phyloP scores from a whole-genome alignment of 2,113 vertebrate genomes.

The Etia nguti region DNA sequence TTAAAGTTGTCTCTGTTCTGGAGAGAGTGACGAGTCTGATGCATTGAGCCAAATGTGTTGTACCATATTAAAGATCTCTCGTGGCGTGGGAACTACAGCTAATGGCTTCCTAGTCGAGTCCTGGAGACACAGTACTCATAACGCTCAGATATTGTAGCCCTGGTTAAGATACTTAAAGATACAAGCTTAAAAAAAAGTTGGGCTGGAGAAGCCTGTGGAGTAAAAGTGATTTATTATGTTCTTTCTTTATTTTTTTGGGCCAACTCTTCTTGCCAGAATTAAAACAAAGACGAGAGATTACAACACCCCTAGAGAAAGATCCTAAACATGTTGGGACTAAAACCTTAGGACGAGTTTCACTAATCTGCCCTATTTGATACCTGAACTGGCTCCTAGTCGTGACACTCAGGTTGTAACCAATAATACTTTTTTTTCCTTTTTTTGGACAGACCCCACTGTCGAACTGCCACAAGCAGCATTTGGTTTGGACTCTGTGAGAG shows the following conservation, averaged over 20 bases:
- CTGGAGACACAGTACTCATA: conserved; percentile 40
- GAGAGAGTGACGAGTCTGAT: conserved; percentile 52
- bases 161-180: not conserved
- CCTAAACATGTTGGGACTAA: not conserved
- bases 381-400: not conserved
- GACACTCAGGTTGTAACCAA: conserved; percentile 17
- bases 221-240: not conserved
- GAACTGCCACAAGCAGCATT: not conserved
- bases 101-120: conserved; percentile 16
- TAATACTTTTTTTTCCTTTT: not conserved
- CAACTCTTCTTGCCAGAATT: conserved; percentile 28
- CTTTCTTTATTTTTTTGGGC: not conserved
- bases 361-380: conserved; percentile 18
- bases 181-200: not conserved
- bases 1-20: conserved; percentile 71
- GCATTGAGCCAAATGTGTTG: conserved; percentile 33
- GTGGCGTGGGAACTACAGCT: conserved; percentile 32
- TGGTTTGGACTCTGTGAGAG: not conserved
- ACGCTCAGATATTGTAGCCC: conserved; percentile 20
- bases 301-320: conserved; percentile 20
- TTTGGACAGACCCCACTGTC: not conserved
- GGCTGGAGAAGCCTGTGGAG: not conserved
- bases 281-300: conserved; percentile 34
- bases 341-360: not conserved
- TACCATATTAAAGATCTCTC: conserved; percentile 18